phyloP scores from a whole-genome alignment of 2,797 vertebrate genomes.

The Pelochelys cantorii region DNA sequence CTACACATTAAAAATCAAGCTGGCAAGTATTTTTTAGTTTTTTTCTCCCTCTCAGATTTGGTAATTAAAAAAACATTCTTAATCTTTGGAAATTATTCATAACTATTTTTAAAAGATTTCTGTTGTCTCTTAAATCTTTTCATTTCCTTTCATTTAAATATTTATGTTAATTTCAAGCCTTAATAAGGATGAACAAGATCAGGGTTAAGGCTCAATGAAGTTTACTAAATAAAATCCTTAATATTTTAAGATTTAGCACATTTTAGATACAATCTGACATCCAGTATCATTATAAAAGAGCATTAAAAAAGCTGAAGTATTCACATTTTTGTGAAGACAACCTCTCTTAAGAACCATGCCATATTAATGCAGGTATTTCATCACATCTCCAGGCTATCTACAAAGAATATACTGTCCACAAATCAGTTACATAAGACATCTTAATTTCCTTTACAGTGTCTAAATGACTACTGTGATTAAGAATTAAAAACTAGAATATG shows the following conservation, averaged over 20 bases:
- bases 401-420: not conserved
- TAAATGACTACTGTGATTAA: conserved; percentile 27
- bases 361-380: conserved; percentile 18
- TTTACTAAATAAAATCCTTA: not conserved
- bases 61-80: not conserved
- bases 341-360: not conserved
- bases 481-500: conserved; percentile 28
- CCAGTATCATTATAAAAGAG: not conserved
- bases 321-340: not conserved
- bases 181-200: conserved; percentile 3
- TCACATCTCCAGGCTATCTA: not conserved
- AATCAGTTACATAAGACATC: not conserved
- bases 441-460: not conserved
- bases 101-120: not conserved
- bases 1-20: not conserved
- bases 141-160: not conserved
- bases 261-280: not conserved
- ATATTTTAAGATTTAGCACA: not conserved
- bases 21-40: not conserved
- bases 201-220: not conserved
- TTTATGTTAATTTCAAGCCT: not conserved
- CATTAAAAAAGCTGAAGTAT: not conserved
- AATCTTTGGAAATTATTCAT: not conserved
- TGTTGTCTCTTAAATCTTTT: not conserved
- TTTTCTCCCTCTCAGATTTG: not conserved